A percentile compares a stretch with the other conserved stretches of the same genome.
These are phyloP conservation scores for Petrocephalus sullivani DNA, from an alignment of 2,797 vertebrate genomes.

Conservation along the genomic window DNA sequence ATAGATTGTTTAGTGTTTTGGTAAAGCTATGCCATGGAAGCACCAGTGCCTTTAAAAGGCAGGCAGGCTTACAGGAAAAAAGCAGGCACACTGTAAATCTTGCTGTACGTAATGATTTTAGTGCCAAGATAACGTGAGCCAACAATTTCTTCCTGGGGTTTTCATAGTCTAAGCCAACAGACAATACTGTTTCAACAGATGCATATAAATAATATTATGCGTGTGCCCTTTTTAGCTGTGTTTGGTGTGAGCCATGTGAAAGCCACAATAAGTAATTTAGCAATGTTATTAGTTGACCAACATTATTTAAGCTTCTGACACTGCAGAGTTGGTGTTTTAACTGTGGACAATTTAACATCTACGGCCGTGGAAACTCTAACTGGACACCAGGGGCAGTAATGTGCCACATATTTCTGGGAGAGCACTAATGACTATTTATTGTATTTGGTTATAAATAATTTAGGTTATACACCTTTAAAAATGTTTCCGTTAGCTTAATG, in stretches of 20 bases:
- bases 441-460: not conserved
- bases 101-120: not conserved
- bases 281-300: slow-evolving; percentile 21
- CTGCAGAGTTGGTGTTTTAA: not conserved
- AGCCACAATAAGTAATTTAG: slow-evolving; percentile 36
- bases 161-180: not conserved
- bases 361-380: not conserved
- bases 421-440: slow-evolving; percentile 8
- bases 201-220: not conserved
- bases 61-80: not conserved
- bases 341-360: not conserved
- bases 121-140: not conserved
- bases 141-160: not conserved
- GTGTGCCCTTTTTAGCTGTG: slow-evolving; percentile 8
- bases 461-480: not conserved
- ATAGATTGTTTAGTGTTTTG: slow-evolving; percentile 34
- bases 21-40: not conserved
- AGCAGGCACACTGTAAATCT: not conserved
- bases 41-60: not conserved
- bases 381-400: not conserved
- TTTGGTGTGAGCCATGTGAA: slow-evolving; percentile 27
- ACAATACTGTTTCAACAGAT: not conserved
- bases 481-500: slow-evolving; percentile 4
- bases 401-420: not conserved
- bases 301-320: slow-evolving; percentile 33